Base-by-base conservation (phyloP, 2,888 invertebrate species). In the Adela reaumurella region DNA sequence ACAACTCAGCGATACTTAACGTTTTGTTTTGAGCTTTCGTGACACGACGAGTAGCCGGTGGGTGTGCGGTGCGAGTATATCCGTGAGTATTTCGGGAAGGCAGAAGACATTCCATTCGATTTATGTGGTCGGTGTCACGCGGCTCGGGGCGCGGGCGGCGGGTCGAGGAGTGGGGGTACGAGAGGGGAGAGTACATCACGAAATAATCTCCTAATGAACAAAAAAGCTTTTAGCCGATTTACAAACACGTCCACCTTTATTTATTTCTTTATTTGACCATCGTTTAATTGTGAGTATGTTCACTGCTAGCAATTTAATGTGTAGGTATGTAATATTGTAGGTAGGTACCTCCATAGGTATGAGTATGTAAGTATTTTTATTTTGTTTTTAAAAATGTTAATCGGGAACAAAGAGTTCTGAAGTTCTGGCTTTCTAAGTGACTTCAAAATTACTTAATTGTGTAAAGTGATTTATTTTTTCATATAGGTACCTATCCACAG, bases 161-260 rank as follows among this genome's bases (percentile, higher is more conserved):
- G 24, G 24, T 6, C 24, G 24, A 4, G 24, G 24, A 4, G 8
- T n/a, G 24, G 8, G 24, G 24, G 24, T 8, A 24, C 5, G 24
- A 8, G 35, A 14, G 14, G 35, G 35, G 35, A 35, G 35, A 8
- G 35, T n/a, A 14, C 35, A 8, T 24, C 35, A 35, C 35, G 6
- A 47, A 50, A 64, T 63, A 66, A 67, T 68, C 63, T 65, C 61
- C 64, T 69, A 68, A 70, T 70, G 62, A 64, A 58, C 19, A 52
- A 58, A 35, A 62, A 61, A 58, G 61, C 63, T 64, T 64, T 62
- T 46, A 46, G 46, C 43, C 28, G 28, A 49, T 48, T 48, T 45
- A 45, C 20, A 35, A 19, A 17, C 18, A 29, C 18, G 24, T 24
- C 24, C 11, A 11, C 35, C 11, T 35, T 35, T 35, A 35, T 35